Evolutionary conservation across 2,888 invertebrate genomes (phyloP).

Genomic region (Drosophila lacicola): DNA sequence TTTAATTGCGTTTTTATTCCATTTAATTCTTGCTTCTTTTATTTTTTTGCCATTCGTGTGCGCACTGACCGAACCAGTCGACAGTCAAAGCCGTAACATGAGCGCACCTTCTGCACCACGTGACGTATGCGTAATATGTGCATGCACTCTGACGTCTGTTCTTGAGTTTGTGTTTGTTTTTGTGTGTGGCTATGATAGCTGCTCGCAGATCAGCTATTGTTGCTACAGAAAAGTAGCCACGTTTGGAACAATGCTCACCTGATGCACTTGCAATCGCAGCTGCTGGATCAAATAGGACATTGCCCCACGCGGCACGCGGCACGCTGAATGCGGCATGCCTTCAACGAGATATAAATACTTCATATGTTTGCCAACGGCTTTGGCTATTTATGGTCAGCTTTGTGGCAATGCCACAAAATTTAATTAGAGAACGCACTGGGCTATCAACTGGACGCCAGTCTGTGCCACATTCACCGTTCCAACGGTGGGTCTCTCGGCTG

Average conservation of each 20-base stretch:
- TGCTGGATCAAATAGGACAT: conserved; percentile 1
- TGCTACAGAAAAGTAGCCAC: not conserved
- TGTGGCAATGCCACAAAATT: conserved; percentile 70
- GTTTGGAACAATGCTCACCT: conserved; percentile 23
- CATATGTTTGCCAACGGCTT: conserved; percentile 46
- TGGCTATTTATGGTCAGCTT: conserved; percentile 73
- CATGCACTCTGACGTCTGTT: conserved; percentile 1
- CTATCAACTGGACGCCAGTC: conserved; percentile 27
- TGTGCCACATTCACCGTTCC: not conserved
- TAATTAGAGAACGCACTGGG: conserved; percentile 55
- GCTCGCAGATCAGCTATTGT: conserved; percentile 31
- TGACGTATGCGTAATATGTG: conserved; percentile 54
- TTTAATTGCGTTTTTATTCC: conserved; percentile 55
- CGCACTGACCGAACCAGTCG: conserved; percentile 51
- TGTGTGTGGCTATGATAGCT: conserved; percentile 30
- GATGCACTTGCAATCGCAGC: conserved; percentile 8
- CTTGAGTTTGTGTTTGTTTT: not conserved
- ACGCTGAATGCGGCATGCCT: conserved; percentile 39
- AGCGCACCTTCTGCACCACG: conserved; percentile 36
- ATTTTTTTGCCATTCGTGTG: conserved; percentile 36
- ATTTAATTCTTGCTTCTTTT: conserved; percentile 33
- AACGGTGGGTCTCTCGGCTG: conserved; percentile 5
- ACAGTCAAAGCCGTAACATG: conserved; percentile 42
- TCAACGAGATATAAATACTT: conserved; percentile 57
- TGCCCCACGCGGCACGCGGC: not conserved